These are phyloP conservation scores for Tetropium fuscum DNA, from an alignment of 2,888 invertebrate species.

Conservation along the genomic window DNA sequence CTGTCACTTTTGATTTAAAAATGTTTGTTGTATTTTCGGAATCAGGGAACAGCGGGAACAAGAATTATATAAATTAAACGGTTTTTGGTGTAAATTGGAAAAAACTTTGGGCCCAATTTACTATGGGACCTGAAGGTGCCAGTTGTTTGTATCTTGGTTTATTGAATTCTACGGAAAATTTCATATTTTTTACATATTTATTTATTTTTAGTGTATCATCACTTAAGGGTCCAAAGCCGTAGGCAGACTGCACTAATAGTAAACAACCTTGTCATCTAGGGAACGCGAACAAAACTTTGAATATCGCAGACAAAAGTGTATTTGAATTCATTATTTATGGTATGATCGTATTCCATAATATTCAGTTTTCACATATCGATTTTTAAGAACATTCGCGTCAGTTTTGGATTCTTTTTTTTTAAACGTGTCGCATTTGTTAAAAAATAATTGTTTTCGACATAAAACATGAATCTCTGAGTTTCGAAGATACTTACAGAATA, in stretches of 20 bases:
- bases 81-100: too few species aligned
- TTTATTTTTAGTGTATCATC: too few species aligned
- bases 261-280: background rate
- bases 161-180: too few species aligned
- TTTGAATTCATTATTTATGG: background rate
- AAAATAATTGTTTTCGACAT: constrained; percentile 1
- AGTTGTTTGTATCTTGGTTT: too few species aligned
- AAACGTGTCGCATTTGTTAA: constrained; percentile 13
- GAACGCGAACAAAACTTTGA: background rate
- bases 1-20: too few species aligned
- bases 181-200: background rate
- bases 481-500: background rate
- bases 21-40: too few species aligned
- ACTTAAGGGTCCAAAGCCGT: too few species aligned
- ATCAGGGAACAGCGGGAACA: too few species aligned
- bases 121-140: too few species aligned
- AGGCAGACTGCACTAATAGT: too few species aligned
- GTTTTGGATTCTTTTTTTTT: background rate
- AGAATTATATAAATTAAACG: too few species aligned
- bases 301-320: background rate
- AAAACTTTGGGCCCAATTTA: too few species aligned
- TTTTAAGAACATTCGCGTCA: background rate
- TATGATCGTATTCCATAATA: background rate
- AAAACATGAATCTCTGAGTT: background rate
- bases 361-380: background rate